Evolutionary conservation across 2,797 vertebrate genomes (phyloP).

Genomic region (Tokudaia muenninki): DNA sequence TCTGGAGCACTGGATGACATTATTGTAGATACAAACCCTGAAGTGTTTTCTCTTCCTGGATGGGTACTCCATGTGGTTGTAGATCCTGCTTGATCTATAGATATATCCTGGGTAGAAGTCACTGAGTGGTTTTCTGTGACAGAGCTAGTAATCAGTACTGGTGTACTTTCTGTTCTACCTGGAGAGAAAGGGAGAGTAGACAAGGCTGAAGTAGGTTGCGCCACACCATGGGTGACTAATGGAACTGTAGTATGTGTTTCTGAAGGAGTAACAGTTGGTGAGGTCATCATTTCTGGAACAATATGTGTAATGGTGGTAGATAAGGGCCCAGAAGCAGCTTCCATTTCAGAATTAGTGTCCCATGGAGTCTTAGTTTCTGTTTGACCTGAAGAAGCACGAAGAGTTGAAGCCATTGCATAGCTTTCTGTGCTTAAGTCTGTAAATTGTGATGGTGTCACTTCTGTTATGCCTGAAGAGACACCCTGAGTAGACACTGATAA

Average conservation of each 20-base stretch:
- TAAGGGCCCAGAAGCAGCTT: not conserved
- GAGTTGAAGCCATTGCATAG: not conserved
- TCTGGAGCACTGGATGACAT: not conserved
- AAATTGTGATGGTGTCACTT: not conserved
- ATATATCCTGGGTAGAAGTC: too few species aligned
- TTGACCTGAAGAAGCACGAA: fast-evolving
- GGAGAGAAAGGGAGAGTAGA: fast-evolving
- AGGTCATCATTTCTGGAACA: not conserved
- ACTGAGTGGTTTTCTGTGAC: too few species aligned
- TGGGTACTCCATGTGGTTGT: too few species aligned
- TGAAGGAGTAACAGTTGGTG: not conserved
- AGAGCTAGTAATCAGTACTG: too few species aligned
- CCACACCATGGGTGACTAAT: not conserved
- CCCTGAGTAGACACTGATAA: not conserved
- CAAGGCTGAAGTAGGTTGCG: not conserved
- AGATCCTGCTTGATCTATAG: too few species aligned
- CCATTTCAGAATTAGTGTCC: not conserved
- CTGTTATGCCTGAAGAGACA: not conserved
- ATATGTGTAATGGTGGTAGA: not conserved
- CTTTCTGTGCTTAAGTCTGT: not conserved
- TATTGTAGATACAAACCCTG: too few species aligned
- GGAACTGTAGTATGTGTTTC: not conserved
- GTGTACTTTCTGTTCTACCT: too few species aligned
- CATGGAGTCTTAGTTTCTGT: too few species aligned
- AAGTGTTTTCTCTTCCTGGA: too few species aligned